Base-by-base conservation (phyloP, 64 coral and sea anemone genomes). In the Orbicella faveolata region DNA sequence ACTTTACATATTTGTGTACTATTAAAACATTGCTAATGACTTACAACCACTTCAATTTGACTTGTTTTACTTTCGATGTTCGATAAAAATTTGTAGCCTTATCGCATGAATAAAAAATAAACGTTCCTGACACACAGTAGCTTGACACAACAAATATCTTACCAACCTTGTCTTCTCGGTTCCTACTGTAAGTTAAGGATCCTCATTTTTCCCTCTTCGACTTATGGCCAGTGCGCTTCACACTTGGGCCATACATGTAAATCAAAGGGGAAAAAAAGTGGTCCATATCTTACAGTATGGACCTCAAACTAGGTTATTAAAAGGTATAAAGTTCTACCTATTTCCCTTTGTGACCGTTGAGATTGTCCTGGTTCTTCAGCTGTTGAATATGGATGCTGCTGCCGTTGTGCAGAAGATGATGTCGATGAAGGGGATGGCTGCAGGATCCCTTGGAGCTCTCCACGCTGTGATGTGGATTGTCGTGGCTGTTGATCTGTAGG, bases 361-460 rank as follows among this genome's bases (percentile, higher is more conserved):
- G 36, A n/a, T 13, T 72, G 67, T 34, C 82, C 41, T 25, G 13
- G 65, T 85, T 53, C 82, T 35, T 85, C 82, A 52, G 36, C 36
- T 52, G 64, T 14, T 26, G 65, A 70, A 72, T 53, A 20, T 59
- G 55, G 55, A 21, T 41, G 16, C 23, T 72, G 64, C 10, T 85
- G 64, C 7, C 53, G 63, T 21, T 44, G 36, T 4, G 63, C 63
- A 33, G 37, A 52, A 21, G 37, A 73, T 30, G 82, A 85, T 9
- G 82, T 67, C 1, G 80, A 70, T n/a, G 82, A 72, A n/a, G 82
- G n/a, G 1, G 82, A 85, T 16, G 82, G 37, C 37, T 85, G 82
- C 23, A 85, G 52, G 63, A 85, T 85, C 21, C 82, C 82, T 41
- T 85, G 82, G 19, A 85, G 20, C 65, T 85, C 65, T 6, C 67